Conservation (phyloP, 2,888 invertebrate species). For the Cerceris ruficornis region DNA sequence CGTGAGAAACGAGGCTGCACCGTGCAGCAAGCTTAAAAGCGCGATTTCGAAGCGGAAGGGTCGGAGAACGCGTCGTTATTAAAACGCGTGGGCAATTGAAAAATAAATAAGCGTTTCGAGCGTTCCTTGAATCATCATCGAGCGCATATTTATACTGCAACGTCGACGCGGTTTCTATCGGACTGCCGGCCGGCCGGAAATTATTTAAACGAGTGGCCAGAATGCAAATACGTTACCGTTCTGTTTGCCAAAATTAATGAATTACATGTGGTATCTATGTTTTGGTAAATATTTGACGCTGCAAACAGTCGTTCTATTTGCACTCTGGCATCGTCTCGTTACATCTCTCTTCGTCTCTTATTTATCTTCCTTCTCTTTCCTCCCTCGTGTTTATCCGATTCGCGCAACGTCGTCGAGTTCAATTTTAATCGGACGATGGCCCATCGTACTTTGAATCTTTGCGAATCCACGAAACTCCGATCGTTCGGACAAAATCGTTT, state of each 20-base stretch:
- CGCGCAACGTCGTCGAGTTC: background rate
- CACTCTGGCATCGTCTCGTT: background rate
- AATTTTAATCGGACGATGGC: background rate
- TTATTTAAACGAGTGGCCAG: constrained; percentile 17
- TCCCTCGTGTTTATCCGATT: background rate
- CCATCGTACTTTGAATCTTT: background rate
- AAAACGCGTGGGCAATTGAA: constrained; percentile 23
- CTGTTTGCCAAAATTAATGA: constrained; percentile 34
- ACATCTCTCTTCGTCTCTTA: too few species aligned
- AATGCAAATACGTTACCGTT: background rate
- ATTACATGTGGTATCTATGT: constrained; percentile 13
- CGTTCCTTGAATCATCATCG: constrained; percentile 47
- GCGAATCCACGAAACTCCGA: too few species aligned
- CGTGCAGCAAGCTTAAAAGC: background rate
- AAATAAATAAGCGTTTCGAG: constrained; percentile 50
- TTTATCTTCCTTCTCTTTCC: too few species aligned
- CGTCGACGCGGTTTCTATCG: constrained; percentile 8
- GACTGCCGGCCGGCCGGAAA: background rate
- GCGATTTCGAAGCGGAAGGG: constrained; percentile 16
- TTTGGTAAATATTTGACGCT: constrained; percentile 5
- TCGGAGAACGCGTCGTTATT: constrained; percentile 9
- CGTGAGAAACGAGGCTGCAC: too few species aligned
- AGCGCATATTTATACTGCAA: constrained; percentile 45
- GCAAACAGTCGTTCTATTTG: constrained; percentile 4
- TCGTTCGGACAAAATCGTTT: too few species aligned